Percentiles rank a stretch among this genome's conserved stretches.
Conservation (phyloP, 2,797 vertebrate species). For the Micrastur ruficollis region DNA sequence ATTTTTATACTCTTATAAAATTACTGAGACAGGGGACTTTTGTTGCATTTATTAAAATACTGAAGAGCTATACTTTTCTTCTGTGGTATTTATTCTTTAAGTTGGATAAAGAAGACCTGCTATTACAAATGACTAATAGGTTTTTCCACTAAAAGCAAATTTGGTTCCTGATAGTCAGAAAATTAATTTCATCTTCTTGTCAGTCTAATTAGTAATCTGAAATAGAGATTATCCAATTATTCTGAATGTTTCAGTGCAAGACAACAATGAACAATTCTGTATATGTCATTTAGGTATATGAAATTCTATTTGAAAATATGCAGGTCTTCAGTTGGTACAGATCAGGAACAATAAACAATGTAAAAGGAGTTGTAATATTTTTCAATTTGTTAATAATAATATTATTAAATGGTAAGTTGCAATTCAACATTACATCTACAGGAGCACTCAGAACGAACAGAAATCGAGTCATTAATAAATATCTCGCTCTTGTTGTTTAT, state of each 20-base stretch:
- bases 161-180: neutral
- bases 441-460: neutral
- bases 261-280: neutral
- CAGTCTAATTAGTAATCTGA: neutral
- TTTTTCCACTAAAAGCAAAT: neutral
- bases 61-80: neutral
- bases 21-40: neutral
- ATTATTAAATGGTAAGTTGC: neutral
- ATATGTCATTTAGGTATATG: neutral
- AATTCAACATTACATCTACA: neutral
- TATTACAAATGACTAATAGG: neutral
- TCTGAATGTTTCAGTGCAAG: neutral
- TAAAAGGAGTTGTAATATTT: neutral
- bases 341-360: neutral
- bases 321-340: neutral
- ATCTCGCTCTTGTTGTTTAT: neutral
- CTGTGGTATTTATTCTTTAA: neutral
- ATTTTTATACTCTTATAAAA: neutral
- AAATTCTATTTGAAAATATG: constrained; percentile 7
- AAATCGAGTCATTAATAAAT: neutral
- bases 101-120: neutral
- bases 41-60: neutral
- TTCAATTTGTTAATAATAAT: neutral
- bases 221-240: constrained; percentile 14
- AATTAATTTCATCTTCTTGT: constrained; percentile 17